These are phyloP conservation scores for Drosophila quinaria DNA, from an alignment of 2,888 invertebrate genomes.

Conservation along the genomic window DNA sequence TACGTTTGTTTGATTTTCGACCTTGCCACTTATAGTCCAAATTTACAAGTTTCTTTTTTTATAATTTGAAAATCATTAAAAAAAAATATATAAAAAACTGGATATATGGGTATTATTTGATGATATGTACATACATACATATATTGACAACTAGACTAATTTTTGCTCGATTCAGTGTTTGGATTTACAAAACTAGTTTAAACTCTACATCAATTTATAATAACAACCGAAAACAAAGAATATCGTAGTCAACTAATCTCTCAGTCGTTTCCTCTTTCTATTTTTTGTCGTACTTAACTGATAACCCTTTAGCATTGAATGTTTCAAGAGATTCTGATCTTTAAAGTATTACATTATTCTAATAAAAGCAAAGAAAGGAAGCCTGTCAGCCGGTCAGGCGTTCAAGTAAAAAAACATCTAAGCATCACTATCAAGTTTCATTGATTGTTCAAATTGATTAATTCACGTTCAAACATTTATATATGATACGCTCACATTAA, in stretches of 20 bases:
- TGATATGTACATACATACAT: no score
- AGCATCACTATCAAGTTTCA: constrained; percentile 6
- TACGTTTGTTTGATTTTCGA: no score
- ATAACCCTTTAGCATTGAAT: constrained; percentile 8
- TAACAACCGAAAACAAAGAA: neutral
- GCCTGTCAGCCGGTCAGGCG: neutral
- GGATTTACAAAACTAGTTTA: no score
- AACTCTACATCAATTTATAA: no score
- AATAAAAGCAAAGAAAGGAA: constrained; percentile 13
- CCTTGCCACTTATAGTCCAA: no score
- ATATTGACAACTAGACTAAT: no score
- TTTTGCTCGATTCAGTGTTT: no score
- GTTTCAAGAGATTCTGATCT: neutral
- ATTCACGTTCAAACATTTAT: neutral
- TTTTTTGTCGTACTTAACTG: neutral
- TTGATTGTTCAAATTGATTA: constrained; percentile 18
- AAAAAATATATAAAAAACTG: no score
- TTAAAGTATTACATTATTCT: constrained; percentile 6
- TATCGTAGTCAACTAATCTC: constrained; percentile 1
- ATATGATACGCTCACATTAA: constrained; percentile 6
- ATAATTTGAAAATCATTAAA: no score
- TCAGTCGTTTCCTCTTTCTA: neutral
- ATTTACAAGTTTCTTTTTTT: no score
- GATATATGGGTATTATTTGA: no score
- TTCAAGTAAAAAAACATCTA: neutral